Evolutionary conservation across 2,888 invertebrate genomes (phyloP).

Genomic region (Sturmia bella): DNA sequence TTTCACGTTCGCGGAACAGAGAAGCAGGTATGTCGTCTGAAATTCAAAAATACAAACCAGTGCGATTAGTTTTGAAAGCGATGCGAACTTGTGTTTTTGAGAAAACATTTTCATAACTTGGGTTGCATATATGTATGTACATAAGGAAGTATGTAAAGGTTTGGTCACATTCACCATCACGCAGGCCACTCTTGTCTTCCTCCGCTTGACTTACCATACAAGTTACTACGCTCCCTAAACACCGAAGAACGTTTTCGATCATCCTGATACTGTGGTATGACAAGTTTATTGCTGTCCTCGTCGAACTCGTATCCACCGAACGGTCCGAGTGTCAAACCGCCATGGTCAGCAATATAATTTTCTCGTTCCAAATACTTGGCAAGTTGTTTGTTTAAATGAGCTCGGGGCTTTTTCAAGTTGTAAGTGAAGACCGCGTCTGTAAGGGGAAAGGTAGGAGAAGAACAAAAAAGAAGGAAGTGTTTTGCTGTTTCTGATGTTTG

Average conservation of each 20-base stretch:
- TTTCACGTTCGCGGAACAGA: conserved; percentile 78
- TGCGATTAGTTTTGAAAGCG: neutral
- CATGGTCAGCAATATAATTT: conserved; percentile 76
- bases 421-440: conserved; percentile 75
- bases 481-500: conserved; percentile 45
- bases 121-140: conserved; percentile 4
- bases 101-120: neutral
- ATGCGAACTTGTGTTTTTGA: neutral
- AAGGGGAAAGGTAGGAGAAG: conserved; percentile 62
- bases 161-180: neutral
- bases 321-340: conserved; percentile 73
- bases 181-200: neutral
- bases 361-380: conserved; percentile 80
- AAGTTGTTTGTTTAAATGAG: conserved; percentile 80
- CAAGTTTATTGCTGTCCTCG: conserved; percentile 75
- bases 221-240: conserved; percentile 80
- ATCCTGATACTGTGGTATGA: conserved; percentile 73
- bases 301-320: conserved; percentile 78
- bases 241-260: conserved; percentile 79
- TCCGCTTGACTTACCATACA: conserved; percentile 77
- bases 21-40: conserved; percentile 74
- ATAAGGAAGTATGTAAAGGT: too few relatives aligned
- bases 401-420: conserved; percentile 76
- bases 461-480: conserved; percentile 58
- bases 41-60: conserved; percentile 33